phyloP scores from a whole-genome alignment of 2,113 vertebrate species.

The Artemisiospiza belli region DNA sequence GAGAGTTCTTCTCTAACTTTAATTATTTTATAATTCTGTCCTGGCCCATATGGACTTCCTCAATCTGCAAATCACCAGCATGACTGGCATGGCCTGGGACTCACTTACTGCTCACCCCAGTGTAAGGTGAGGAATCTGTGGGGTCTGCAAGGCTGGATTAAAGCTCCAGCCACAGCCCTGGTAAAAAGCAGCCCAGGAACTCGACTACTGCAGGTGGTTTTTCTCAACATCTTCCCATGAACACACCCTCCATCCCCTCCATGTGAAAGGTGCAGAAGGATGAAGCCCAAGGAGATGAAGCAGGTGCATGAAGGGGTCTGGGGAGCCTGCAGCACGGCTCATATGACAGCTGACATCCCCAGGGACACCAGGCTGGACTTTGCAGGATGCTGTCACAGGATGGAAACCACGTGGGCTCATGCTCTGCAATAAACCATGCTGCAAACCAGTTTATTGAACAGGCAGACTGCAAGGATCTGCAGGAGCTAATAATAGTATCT shows the following conservation, averaged over 20 bases:
- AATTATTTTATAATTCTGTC: background rate
- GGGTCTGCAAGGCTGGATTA: background rate
- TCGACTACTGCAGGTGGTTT: background rate
- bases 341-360: background rate
- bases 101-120: background rate
- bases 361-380: background rate
- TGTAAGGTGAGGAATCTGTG: background rate
- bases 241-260: background rate
- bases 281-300: background rate
- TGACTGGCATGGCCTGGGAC: background rate
- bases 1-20: background rate
- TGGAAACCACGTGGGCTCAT: background rate
- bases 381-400: background rate
- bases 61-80: background rate
- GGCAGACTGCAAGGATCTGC: background rate
- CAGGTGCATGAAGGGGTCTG: background rate
- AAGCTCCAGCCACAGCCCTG: background rate
- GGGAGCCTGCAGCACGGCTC: background rate
- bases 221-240: background rate
- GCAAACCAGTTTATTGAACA: background rate
- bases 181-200: background rate
- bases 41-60: background rate
- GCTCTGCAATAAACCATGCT: background rate
- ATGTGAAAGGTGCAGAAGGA: background rate
- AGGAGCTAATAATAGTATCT: constrained; percentile 5